Conservation (phyloP, 2,113 vertebrate species). For the Oreochromis aureus region DNA sequence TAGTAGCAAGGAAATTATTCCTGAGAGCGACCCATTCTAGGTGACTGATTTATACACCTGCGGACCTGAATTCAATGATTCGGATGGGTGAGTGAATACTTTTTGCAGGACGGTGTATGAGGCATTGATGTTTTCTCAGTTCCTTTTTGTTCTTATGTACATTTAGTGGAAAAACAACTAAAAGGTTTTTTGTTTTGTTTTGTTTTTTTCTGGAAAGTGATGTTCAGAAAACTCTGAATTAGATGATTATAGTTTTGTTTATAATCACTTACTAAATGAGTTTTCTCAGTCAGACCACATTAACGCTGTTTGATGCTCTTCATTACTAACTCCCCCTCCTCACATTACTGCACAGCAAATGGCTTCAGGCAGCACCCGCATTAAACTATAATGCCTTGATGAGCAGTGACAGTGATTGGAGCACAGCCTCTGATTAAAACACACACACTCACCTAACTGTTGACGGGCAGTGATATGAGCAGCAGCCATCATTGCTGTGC, state of each 20-base stretch:
- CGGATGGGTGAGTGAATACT: not conserved
- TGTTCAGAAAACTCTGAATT: not conserved
- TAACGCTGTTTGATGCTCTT: not conserved
- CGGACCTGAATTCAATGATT: not conserved
- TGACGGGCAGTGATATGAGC: not conserved
- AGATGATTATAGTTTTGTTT: not conserved
- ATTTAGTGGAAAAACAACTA: not conserved
- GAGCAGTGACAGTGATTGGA: constrained; percentile 3
- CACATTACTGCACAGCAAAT: not conserved
- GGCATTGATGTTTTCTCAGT: not conserved
- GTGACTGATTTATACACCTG: not conserved
- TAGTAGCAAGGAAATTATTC: not conserved
- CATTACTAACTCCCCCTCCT: not conserved
- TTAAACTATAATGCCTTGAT: not conserved
- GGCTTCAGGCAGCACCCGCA: not conserved
- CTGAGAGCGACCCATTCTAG: not conserved
- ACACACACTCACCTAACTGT: not conserved
- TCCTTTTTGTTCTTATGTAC: not conserved
- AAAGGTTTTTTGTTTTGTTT: not conserved
- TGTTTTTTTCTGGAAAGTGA: not conserved
- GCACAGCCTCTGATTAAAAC: not conserved
- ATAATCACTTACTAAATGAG: not conserved
- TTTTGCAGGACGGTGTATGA: not conserved
- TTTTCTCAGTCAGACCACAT: constrained; percentile 6
- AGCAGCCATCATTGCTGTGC: not conserved